Conservation (phyloP, 2,113 vertebrate genomes). For the Tretioscincus oriximinensis region DNA sequence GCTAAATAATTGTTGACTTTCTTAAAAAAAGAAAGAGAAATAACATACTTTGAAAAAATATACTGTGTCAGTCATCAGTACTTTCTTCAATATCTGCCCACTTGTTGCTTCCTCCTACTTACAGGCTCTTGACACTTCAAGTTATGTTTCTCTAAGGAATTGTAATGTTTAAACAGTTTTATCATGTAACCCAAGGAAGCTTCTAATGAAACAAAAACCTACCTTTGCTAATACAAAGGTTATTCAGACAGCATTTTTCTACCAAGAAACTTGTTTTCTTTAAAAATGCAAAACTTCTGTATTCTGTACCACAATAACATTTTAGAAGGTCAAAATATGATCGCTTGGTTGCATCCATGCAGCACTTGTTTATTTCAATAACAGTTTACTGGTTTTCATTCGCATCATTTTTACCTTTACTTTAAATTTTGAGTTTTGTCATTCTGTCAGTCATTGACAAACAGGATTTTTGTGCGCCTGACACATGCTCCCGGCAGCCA, state of each 20-base stretch:
- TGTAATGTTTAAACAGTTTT: not conserved
- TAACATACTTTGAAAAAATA: conserved; percentile 57
- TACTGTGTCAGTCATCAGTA: conserved; percentile 56
- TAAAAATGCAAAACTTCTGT: conserved; percentile 1
- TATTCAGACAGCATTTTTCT: conserved; percentile 21
- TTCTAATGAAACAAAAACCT: conserved; percentile 43
- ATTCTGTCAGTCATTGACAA: too few species aligned
- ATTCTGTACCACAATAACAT: not conserved
- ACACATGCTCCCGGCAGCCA: too few species aligned
- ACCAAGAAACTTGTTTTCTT: not conserved
- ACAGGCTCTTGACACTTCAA: conserved; percentile 34
- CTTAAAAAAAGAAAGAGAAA: conserved; percentile 55
- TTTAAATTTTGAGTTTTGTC: too few species aligned
- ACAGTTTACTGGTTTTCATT: too few species aligned
- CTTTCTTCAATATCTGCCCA: conserved; percentile 58
- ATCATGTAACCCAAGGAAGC: conserved; percentile 27
- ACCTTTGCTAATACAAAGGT: not conserved
- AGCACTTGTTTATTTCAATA: not conserved
- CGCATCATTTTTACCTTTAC: too few species aligned
- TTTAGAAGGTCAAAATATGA: too few species aligned
- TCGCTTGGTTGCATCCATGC: not conserved
- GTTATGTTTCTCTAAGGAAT: conserved; percentile 26
- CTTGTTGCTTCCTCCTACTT: conserved; percentile 53
- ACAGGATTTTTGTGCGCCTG: too few species aligned
- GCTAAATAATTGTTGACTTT: conserved; percentile 60